Evolutionary conservation across 2,888 invertebrate species (phyloP).

Genomic region (Blastobasis lacticolella): DNA sequence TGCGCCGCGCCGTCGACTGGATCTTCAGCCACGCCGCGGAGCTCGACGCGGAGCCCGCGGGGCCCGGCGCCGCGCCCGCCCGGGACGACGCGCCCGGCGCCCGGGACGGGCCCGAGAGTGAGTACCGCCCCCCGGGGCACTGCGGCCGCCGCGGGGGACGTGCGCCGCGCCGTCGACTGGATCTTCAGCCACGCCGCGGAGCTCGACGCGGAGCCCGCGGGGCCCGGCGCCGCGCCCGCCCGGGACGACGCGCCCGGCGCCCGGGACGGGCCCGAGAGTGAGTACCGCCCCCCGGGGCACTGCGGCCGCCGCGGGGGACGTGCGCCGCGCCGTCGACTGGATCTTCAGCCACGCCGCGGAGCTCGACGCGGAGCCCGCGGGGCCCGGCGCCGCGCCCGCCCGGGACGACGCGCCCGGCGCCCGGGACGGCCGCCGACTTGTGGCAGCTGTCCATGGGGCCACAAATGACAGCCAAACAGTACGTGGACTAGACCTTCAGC

Average conservation of each 20-base stretch:
- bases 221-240: conserved; percentile 8
- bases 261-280: conserved; percentile 86
- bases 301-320: conserved; percentile 88
- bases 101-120: conserved; percentile 85
- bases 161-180: conserved; percentile 96
- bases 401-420: too few species aligned
- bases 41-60: conserved; percentile 58
- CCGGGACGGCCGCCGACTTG: too few species aligned
- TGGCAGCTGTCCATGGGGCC: too few species aligned
- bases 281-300: conserved; percentile 84
- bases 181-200: conserved; percentile 93
- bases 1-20: conserved; percentile 96
- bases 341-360: conserved; percentile 93
- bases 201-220: conserved; percentile 58
- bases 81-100: conserved; percentile 19
- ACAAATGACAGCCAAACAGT: too few species aligned
- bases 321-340: conserved; percentile 96
- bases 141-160: conserved; percentile 88
- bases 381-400: too few species aligned
- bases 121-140: conserved; percentile 92
- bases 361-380: conserved; percentile 66
- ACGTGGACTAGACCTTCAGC: conserved; percentile 97
- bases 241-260: conserved; percentile 49
- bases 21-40: conserved; percentile 93
- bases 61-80: conserved; percentile 9